These are phyloP conservation scores for Micrastur ruficollis DNA, from an alignment of 2,797 vertebrate species.

Conservation along the genomic window DNA sequence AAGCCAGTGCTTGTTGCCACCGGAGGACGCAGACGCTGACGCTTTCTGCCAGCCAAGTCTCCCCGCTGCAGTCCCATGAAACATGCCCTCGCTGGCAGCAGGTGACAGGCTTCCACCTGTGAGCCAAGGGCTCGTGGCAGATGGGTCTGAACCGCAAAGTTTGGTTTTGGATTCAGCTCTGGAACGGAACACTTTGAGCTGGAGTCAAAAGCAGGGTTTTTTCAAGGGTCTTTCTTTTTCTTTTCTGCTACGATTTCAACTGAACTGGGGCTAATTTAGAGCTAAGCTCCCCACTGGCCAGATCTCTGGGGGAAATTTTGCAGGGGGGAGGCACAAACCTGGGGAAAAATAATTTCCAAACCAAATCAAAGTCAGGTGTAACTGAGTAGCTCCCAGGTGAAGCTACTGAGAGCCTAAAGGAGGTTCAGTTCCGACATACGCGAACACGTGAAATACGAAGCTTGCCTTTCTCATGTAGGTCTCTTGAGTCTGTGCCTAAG, in stretches of 20 bases:
- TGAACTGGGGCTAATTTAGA: background rate
- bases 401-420: background rate
- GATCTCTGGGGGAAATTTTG: background rate
- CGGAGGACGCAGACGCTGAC: background rate
- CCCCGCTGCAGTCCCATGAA: background rate
- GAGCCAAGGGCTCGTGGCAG: background rate
- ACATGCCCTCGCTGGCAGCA: background rate
- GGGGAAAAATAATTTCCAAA: background rate
- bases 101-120: slow-evolving; percentile 7
- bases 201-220: background rate
- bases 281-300: background rate
- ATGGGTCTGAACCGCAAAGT: slow-evolving; percentile 4
- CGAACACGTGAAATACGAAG: background rate
- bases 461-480: background rate
- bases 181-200: background rate
- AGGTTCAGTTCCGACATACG: background rate
- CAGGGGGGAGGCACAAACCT: background rate
- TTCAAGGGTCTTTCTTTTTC: background rate
- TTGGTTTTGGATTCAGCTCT: slow-evolving; percentile 38
- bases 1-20: background rate
- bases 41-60: slow-evolving; percentile 11
- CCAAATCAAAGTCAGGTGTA: background rate
- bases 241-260: background rate
- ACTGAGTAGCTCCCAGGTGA: background rate
- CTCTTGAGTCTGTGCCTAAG: background rate